Percentiles rank a stretch among this genome's conserved stretches.
phyloP scores from a whole-genome alignment of 2,797 vertebrate species.

The Hipposideros larvatus region DNA sequence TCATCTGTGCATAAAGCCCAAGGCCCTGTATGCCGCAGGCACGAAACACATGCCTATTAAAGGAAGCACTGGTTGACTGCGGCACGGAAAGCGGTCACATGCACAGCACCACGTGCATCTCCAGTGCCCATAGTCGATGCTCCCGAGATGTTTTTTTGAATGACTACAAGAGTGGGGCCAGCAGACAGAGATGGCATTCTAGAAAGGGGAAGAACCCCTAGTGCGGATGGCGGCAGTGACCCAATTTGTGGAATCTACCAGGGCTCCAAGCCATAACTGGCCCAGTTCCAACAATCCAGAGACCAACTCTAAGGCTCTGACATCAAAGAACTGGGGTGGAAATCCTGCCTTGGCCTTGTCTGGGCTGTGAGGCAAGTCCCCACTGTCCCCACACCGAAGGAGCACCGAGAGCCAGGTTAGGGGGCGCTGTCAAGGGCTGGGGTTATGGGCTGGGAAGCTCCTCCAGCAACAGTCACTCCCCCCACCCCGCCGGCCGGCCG shows the following conservation, averaged over 20 bases:
- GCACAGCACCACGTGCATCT: background rate
- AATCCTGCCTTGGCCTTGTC: background rate
- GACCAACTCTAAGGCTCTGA: background rate
- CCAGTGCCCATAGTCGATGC: rapidly evolving
- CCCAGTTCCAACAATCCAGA: background rate
- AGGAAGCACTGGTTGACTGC: background rate
- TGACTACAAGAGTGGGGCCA: background rate
- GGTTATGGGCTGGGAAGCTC: background rate
- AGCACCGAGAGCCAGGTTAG: background rate
- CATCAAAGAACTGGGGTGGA: background rate
- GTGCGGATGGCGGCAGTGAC: background rate
- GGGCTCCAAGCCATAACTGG: background rate
- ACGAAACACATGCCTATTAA: background rate
- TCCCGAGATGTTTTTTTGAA: background rate
- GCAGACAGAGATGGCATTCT: background rate
- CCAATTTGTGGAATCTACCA: background rate
- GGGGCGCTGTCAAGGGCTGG: background rate
- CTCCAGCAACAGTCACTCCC: background rate
- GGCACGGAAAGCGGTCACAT: background rate
- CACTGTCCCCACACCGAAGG: no score
- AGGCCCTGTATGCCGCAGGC: rapidly evolving
- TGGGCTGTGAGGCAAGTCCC: background rate
- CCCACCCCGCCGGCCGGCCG: background rate
- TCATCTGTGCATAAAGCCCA: background rate
- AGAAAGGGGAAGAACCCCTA: background rate